Base-by-base conservation (phyloP, 30 jellyfish, hydroid and myxozoan genomes). In the Cassiopea andromeda region DNA sequence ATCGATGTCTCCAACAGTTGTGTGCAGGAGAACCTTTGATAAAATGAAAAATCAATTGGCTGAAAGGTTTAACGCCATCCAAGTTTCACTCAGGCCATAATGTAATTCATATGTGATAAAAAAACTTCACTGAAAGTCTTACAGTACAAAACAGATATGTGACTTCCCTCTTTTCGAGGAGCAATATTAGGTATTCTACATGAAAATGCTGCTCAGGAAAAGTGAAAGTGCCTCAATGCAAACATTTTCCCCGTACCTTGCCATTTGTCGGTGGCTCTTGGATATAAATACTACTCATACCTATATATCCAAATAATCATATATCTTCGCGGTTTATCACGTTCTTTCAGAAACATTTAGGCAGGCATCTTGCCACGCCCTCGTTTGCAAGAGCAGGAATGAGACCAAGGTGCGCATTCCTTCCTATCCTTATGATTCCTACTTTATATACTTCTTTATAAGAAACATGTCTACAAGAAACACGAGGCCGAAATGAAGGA, bases 201-300 rank as follows among this genome's bases (percentile, higher is more conserved):
- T n/a, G n/a, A n/a, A n/a, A n/a, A n/a, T n/a, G n/a, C n/a, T n/a
- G n/a, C n/a, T n/a, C n/a, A n/a, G n/a, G 7, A 18, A 19, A 44
- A 84, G 38, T 48, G 1, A 79, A 45, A 45, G 59, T 1, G 77
- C 38, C 59, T 16, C 19, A 4, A 2, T 50, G 9, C 2, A 61
- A 61, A 61, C 19, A 14, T 13, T 61, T 61, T 6, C 27, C 10
- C 14, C 2, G 1, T 80, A 96, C 99, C 97, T 96, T 96, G 69
- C 99, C 99, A 85, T 74, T 81, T 14, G 99, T 96, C 5, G 99
- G 97, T 10, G 99, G 99, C 66, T 96, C 99, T 89, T 96, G 99
- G 61, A 96, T 96, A 80, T 96, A 96, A 49, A 96, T 96, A 67
- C 82, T 88, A 58, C 99, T 96, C 99, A 96, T 96, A 4, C 67